A percentile compares a stretch with the other conserved stretches of the same genome.
These are phyloP conservation scores for Malacoctenus gilli DNA, from an alignment of 2,797 vertebrate species.

Conservation along the genomic window DNA sequence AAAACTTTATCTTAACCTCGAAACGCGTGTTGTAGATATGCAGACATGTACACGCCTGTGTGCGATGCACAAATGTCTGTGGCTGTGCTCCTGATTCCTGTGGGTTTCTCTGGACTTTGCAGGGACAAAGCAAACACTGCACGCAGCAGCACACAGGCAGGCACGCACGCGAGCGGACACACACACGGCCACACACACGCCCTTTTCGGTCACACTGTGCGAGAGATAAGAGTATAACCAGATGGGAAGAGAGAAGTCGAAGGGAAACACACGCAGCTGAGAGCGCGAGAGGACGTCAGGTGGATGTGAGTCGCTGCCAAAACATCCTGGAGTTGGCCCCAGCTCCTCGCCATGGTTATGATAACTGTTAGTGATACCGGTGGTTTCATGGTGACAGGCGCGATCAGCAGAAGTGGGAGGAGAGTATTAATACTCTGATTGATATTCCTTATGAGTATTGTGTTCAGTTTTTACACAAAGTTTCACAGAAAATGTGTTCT, in stretches of 20 bases:
- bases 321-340: constrained; percentile 33
- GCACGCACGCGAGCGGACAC: constrained; percentile 4
- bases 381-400: constrained; percentile 47
- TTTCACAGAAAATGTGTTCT: too few species aligned
- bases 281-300: constrained; percentile 40
- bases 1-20: constrained; percentile 29
- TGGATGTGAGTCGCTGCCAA: constrained; percentile 52
- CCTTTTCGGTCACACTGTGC: constrained; percentile 35
- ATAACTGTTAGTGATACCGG: constrained; percentile 51
- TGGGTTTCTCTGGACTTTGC: constrained; percentile 2
- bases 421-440: too few species aligned
- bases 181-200: constrained; percentile 3
- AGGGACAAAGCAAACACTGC: constrained; percentile 4
- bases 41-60: constrained; percentile 10
- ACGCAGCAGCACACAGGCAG: not conserved
- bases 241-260: constrained; percentile 56
- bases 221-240: constrained; percentile 65
- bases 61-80: not conserved
- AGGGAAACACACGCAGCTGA: constrained; percentile 41
- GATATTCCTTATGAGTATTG: too few species aligned
- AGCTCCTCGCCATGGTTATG: constrained; percentile 26
- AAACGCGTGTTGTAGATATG: not conserved
- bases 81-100: constrained; percentile 7
- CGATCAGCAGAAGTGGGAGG: constrained; percentile 14
- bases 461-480: too few species aligned